phyloP scores from a whole-genome alignment of 1,140 invertebrate genomes.

The Wasmannia auropunctata region DNA sequence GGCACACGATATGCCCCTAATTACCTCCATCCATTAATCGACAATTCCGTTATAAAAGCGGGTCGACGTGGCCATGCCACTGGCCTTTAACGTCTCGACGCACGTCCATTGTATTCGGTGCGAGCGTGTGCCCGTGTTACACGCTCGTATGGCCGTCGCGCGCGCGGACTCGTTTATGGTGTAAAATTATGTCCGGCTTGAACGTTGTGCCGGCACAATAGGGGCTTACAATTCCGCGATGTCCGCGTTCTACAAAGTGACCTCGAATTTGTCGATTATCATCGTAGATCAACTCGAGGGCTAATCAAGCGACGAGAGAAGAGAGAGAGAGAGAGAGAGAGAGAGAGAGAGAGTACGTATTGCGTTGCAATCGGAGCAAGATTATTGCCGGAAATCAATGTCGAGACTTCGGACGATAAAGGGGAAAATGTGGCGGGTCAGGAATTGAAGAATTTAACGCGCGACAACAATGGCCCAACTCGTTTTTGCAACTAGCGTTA shows the following conservation, averaged over 20 bases:
- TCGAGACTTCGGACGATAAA: not conserved
- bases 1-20: slow-evolving; percentile 55
- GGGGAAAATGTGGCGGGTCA: no score
- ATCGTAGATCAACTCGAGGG: slow-evolving; percentile 46
- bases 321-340: no score
- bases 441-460: not conserved
- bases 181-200: slow-evolving; percentile 56
- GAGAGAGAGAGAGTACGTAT: slow-evolving; percentile 34
- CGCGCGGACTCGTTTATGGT: slow-evolving; percentile 46
- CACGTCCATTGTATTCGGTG: slow-evolving; percentile 48
- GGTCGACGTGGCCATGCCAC: slow-evolving; percentile 58
- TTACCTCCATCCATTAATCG: slow-evolving; percentile 61
- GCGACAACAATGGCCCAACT: not conserved
- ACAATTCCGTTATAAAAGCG: slow-evolving; percentile 47
- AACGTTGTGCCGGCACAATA: slow-evolving; percentile 44
- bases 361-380: slow-evolving; percentile 18
- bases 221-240: slow-evolving; percentile 47
- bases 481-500: not conserved
- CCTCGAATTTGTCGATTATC: slow-evolving; percentile 58
- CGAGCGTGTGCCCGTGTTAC: slow-evolving; percentile 45
- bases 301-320: slow-evolving; percentile 36
- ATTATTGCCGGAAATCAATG: slow-evolving; percentile 17
- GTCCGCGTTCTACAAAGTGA: slow-evolving; percentile 57
- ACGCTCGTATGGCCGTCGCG: slow-evolving; percentile 45
- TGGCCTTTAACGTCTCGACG: slow-evolving; percentile 57